These are phyloP conservation scores for Lontra canadensis DNA, from an alignment of 2,113 vertebrate genomes.

Conservation along the genomic window DNA sequence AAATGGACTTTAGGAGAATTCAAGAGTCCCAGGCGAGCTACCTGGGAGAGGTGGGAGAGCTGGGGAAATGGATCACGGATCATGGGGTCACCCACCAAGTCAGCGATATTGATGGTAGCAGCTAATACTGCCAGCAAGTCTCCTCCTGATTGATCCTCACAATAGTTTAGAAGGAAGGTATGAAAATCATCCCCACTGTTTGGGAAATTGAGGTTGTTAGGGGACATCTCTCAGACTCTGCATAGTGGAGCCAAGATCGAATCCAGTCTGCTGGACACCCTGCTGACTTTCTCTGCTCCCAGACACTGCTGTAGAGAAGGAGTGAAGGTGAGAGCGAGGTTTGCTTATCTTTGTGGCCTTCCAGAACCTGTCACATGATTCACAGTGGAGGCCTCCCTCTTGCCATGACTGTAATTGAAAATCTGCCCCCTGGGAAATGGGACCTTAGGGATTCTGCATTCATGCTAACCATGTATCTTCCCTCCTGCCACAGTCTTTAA, in stretches of 20 bases:
- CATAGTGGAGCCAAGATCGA: neutral
- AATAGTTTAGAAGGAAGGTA: neutral
- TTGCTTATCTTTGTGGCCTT: neutral
- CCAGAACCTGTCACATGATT: neutral
- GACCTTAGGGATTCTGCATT: neutral
- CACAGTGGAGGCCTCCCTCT: neutral
- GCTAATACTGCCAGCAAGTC: neutral
- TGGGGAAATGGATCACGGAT: no score
- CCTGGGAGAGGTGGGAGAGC: no score
- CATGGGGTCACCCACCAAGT: neutral
- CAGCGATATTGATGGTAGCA: no score
- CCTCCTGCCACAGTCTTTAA: neutral
- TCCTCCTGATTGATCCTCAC: neutral
- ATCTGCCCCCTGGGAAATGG: neutral
- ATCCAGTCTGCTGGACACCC: neutral
- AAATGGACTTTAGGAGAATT: neutral
- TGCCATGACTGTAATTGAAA: neutral
- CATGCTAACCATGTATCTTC: neutral
- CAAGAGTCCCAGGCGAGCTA: no score
- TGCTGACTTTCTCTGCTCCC: no score
- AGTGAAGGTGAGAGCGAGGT: rapidly evolving
- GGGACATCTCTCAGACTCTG: no score
- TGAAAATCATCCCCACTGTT: no score
- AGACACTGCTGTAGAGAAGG: neutral
- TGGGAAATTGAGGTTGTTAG: neutral